Evolutionary conservation across 2,797 vertebrate species (phyloP).

Genomic region (Sphaeramia orbicularis): DNA sequence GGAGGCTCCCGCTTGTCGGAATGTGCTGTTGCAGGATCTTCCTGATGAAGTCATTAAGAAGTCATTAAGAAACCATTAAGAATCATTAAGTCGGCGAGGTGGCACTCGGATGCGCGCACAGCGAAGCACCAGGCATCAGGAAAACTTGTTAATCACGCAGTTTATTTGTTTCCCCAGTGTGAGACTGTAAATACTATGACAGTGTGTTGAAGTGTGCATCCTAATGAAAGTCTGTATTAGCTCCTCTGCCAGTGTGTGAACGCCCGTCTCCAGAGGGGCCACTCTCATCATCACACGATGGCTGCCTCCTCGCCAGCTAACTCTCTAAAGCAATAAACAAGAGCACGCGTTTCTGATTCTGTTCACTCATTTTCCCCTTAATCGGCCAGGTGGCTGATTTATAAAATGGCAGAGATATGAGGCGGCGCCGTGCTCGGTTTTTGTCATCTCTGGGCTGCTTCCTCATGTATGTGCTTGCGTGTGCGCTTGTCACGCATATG

Average conservation of each 20-base stretch:
- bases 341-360: conserved; percentile 61
- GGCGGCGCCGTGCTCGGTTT: conserved; percentile 16
- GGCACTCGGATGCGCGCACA: conserved; percentile 72
- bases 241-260: conserved; percentile 69
- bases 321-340: conserved; percentile 79
- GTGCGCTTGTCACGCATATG: conserved; percentile 26
- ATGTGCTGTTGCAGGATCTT: conserved; percentile 83
- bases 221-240: conserved; percentile 78
- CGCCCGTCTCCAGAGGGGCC: conserved; percentile 72
- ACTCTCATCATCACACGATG: conserved; percentile 75
- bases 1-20: conserved; percentile 78
- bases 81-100: conserved; percentile 87
- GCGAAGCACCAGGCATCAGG: conserved; percentile 75
- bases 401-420: conserved; percentile 54
- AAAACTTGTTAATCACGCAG: conserved; percentile 87
- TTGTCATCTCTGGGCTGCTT: conserved; percentile 17
- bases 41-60: conserved; percentile 89
- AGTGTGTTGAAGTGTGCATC: conserved; percentile 77
- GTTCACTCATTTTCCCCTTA: conserved; percentile 58
- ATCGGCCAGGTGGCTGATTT: conserved; percentile 76
- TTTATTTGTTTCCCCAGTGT: conserved; percentile 86
- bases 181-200: conserved; percentile 84
- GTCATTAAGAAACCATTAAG: conserved; percentile 89
- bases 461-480: not conserved
- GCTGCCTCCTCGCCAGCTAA: conserved; percentile 70